Evolutionary conservation across 2,797 vertebrate species (phyloP), one percentile per base, ranked within the genome.

Genomic region (Botia almorhae): DNA sequence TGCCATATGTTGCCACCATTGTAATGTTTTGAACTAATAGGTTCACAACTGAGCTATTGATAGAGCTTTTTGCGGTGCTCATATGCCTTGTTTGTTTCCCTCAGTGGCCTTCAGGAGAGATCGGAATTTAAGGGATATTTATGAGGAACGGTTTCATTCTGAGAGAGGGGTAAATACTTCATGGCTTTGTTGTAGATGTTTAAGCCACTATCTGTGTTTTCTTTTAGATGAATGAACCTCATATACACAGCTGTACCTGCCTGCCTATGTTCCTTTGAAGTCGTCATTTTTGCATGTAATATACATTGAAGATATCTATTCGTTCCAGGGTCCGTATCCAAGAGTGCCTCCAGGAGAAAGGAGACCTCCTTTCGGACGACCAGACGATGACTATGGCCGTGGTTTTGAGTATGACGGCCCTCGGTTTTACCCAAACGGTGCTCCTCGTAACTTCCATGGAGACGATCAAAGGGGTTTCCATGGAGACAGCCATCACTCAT

Each of bases 101-200:
- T 0, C 79, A 95, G 94, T 95, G 94, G 87, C 93, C 0, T 94
- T 93, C 85, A 93, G 94, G 82, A 92, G 93, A 89, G 94, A 94
- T 0, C 74, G 93, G 81, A 91, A 73, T 83, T 81, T 94, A 83
- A 88, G 94, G 70, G 93, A 94, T 2, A 84, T 86, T 4, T 94
- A 94, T 2, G 94, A 95, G 6, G 93, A 94, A 0, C 91, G 93
- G 0, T 94, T 93, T 79, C 51, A 89, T 81, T 13, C 81, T 14
- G 93, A 94, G 1, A 91, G 93, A 83, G 64, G 75, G 58, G 94
- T 94, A 85, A 93, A 21, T 56, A 19, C 33, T 12, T 21, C 7
- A 61, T 65, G 91, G 23, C 12, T 13, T 4, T 19, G 19, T 53
- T 74, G 11, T 6, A 46, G 2, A 29, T 12, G 16, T 19, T 61